phyloP scores from a whole-genome alignment of 2,797 vertebrate species.

The Microchirus variegatus region DNA sequence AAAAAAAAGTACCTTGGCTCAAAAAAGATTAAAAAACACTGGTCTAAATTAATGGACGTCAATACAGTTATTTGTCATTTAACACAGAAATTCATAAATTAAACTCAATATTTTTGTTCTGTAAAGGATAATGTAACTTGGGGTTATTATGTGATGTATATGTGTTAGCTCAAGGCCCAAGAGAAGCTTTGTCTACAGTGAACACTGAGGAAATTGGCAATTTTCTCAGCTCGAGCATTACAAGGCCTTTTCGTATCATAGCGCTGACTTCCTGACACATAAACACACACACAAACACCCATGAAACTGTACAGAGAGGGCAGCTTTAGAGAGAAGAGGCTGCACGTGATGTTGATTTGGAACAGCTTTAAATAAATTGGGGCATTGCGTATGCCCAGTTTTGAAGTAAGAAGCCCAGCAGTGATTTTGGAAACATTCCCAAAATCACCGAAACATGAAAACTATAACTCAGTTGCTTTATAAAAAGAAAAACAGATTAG shows the following conservation, averaged over 20 bases:
- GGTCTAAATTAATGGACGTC: too few relatives aligned
- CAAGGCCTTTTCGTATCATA: conserved; percentile 13
- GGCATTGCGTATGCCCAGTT: conserved; percentile 42
- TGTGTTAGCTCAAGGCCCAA: conserved; percentile 29
- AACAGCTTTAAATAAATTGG: conserved; percentile 62
- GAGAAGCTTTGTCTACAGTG: conserved; percentile 11
- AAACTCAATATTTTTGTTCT: conserved; percentile 17
- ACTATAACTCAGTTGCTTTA: conserved; percentile 7
- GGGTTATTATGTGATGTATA: conserved; percentile 21
- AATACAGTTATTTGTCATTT: too few relatives aligned
- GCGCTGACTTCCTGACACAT: neutral
- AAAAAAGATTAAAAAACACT: too few relatives aligned
- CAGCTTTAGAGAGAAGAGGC: neutral
- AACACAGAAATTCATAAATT: neutral
- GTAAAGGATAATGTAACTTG: conserved; percentile 12
- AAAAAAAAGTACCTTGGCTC: too few relatives aligned
- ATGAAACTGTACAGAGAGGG: conserved; percentile 5
- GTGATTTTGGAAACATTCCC: conserved; percentile 45
- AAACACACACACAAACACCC: neutral
- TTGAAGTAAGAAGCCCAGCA: conserved; percentile 38
- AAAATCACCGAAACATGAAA: conserved; percentile 24
- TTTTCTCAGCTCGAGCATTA: conserved; percentile 18
- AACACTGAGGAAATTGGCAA: conserved; percentile 27
- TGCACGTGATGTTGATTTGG: conserved; percentile 51
- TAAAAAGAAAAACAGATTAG: conserved; percentile 16